Evolutionary conservation across 2,888 invertebrate species (phyloP).

Genomic region (Sesamia inferens): DNA sequence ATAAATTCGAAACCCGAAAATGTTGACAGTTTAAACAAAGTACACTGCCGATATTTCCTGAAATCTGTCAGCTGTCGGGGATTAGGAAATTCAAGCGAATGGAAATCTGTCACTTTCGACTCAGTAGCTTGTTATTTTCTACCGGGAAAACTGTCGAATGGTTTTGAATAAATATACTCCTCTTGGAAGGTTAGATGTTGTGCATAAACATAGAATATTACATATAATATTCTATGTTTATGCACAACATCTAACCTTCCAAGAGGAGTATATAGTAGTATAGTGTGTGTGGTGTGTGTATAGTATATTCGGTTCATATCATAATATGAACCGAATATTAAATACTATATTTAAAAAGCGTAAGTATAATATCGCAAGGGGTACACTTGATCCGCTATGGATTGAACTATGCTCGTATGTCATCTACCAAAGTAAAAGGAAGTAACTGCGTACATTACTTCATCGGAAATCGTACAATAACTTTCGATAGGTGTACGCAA

Average conservation of each 20-base stretch:
- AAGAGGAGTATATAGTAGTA: neutral
- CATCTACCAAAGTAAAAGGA: neutral
- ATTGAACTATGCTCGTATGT: neutral
- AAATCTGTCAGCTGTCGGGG: neutral
- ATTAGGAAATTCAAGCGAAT: neutral
- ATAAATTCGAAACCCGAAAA: neutral
- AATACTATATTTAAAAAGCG: no score
- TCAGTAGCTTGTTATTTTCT: neutral
- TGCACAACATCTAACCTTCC: neutral
- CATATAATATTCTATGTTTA: no score
- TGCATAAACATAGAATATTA: neutral
- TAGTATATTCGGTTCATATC: no score
- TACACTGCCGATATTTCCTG: neutral
- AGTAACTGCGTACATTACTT: neutral
- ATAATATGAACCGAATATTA: no score
- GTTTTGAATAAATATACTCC: neutral
- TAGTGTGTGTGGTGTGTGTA: no score
- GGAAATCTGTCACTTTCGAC: neutral
- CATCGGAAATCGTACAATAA: neutral
- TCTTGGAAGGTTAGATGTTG: neutral
- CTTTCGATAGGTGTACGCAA: neutral
- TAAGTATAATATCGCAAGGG: no score
- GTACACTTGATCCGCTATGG: neutral
- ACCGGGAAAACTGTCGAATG: neutral
- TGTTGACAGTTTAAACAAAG: neutral